Evolutionary conservation across 2,113 vertebrate species (phyloP), one percentile per base, ranked within the genome.

Genomic region (Lampris megalopsis): DNA sequence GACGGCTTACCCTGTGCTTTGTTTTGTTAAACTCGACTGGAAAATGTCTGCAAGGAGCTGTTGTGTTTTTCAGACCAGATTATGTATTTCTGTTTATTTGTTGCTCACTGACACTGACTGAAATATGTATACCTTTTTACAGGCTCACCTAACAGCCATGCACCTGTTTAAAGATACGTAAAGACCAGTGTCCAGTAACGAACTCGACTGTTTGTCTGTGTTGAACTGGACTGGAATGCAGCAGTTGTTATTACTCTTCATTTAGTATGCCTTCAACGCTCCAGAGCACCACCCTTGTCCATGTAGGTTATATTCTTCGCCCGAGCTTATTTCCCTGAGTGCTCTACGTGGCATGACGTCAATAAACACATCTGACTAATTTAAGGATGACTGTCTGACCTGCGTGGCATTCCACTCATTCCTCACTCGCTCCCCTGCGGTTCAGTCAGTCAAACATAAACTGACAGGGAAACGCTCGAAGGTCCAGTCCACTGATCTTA

Each of bases 361-460:
- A 79, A 68, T 50, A 74, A 67, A 72, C 57, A 68, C 24, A 45
- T 60, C 37, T 65, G 80, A 80, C 6, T 77, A 58, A 76, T 68
- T 80, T 63, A 8, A 58, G 53, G 80, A 48, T 76, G 59, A 74
- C 36, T 1, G 58, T 71, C 63, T 71, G 71, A 71, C 69, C 74
- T 24, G 62, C 69, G 50, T 48, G 47, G 63, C 83, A 82, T 91
- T 80, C 81, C 81, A 1, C 11, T 6, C 85, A 77, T 85, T 58
- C 63, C 58, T 79, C 48, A 70, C 42, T 41, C 48, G 8, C 24
- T 48, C 7, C 45, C 57, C 52, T 63, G 71, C 76, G 47, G 41
- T 42, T 66, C n/a, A 36, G 58, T 42, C 38, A 37, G 63, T 71
- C 42, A 62, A 60, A 47, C 13, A 64, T 57, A 59, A 62, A 13